Conservation (phyloP, 1,140 invertebrate genomes). For the Diorhabda carinulata region DNA sequence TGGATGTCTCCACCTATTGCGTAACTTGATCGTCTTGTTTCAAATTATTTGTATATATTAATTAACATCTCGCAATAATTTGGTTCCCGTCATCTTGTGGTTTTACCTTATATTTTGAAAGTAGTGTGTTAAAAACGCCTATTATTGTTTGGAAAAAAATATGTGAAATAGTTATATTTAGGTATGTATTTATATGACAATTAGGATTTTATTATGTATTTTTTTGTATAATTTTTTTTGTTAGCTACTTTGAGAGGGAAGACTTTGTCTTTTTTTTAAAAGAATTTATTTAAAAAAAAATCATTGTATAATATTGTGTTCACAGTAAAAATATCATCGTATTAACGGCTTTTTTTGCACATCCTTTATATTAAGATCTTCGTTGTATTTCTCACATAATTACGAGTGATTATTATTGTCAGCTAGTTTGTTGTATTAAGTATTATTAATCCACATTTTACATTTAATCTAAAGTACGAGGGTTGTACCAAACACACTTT, state of each 20-base stretch:
- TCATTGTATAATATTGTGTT: conserved; percentile 16
- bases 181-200: conserved; percentile 22
- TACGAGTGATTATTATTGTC: no score
- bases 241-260: conserved; percentile 18
- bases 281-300: conserved; percentile 8
- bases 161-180: conserved; percentile 25
- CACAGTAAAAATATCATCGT: conserved; percentile 15
- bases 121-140: not conserved
- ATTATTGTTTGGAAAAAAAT: conserved; percentile 5
- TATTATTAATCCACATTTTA: no score
- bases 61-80: not conserved
- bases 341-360: not conserved
- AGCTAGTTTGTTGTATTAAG: no score
- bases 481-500: no score
- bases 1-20: no score
- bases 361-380: no score
- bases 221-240: conserved; percentile 22
- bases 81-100: not conserved
- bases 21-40: no score
- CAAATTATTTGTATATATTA: no score
- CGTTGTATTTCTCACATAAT: no score
- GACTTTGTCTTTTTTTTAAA: conserved; percentile 18
- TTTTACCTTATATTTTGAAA: not conserved
- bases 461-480: no score
- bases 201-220: conserved; percentile 18